Base-by-base conservation (phyloP, 1,140 invertebrate genomes). In the Drosophila sproati region DNA sequence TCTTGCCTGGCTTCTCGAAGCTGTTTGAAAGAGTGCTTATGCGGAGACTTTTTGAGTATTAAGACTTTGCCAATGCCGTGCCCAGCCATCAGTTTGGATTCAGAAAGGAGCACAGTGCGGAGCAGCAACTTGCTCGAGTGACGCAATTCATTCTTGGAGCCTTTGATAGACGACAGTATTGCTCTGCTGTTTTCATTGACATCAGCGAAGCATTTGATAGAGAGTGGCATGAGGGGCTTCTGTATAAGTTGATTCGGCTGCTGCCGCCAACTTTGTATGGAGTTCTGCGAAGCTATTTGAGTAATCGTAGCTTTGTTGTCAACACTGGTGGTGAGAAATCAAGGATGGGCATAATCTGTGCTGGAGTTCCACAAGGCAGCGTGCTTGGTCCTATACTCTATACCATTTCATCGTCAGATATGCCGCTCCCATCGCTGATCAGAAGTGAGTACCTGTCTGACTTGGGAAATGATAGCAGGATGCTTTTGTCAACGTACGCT, bases 351-450 rank as follows among this genome's bases (percentile, higher is more conserved):
- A 39, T 3, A 7, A 39, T 39, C 6, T 6, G 6, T 6, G 37
- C 73, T 3, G 73, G 73, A 0, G 59, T 75, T 7, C 73, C 73
- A 1, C 75, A 77, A 8, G 75, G 75, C 1, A 72, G 74, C 12
- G 56, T 62, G 0, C 31, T 76, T 0, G 73, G 67, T 0, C 67
- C 63, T 12, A 12, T 12, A 12, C 12, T 12, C 12, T 12, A 0
- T 12, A 12, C 12, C 12, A 12, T 12, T 12, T 12, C 12, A 12
- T 0, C 71, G 0, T 73, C 55, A 2, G 71, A 73, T 5, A 73
- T 73, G 71, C 71, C 71, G 5, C 32, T 50, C 0, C 57, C 57
- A 12, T 10, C n/a, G 3, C 10, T 41, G 39, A 3, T 41, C 8
- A 41, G 3, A 2, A 41, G n/a, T 41, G 39, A 3, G 8, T 10